Base-by-base conservation (phyloP, 92 coral and sea anemone genomes). In the Palythoa grandis region DNA sequence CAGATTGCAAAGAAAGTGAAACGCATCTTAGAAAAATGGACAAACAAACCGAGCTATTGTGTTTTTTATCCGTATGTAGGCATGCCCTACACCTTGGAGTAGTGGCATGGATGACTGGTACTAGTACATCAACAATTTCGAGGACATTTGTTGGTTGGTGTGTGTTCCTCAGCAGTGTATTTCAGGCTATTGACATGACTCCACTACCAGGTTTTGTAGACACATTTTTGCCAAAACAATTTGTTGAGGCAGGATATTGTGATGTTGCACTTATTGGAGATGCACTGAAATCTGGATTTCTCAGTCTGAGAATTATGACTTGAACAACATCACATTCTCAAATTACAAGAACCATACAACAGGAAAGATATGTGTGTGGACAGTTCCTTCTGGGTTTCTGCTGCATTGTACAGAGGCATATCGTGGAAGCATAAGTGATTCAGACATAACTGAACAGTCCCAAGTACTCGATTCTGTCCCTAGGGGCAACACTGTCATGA, bases 341-440 rank as follows among this genome's bases (percentile, higher is more conserved):
- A 61, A 76, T 4, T 87, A 90, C 72, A 83, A 87, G 68, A 90
- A 90, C 37, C 90, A 90, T 84, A 76, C 88, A 2, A 87, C 93
- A 0, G 93, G 91, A 2, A 90, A 90, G 83, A 84, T 22, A 87
- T 90, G 4, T 22, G 89, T 90, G 4, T 90, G 93, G 88, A 87
- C 70, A 19, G 66, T 47, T 58, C 90, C 93, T 29, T 74, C 54
- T 86, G 90, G 88, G 7, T 48, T 70, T 15, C 78, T 89, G 16
- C 60, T 89, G 14, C 53, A 52, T 11, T 82, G 90, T 50, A 86
- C 22, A 20, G 76, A 74, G 47, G 54, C 78, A 3, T 50, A 74
- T 24, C 71, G 78, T 29, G 79, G 86, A 1, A 82, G 72, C 10
- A 82, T 83, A 38, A 3, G 37, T 3, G 85, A 88, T n/a, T 11